Conservation (phyloP, 2,797 vertebrate genomes). For the Cercopithecus neglectus region DNA sequence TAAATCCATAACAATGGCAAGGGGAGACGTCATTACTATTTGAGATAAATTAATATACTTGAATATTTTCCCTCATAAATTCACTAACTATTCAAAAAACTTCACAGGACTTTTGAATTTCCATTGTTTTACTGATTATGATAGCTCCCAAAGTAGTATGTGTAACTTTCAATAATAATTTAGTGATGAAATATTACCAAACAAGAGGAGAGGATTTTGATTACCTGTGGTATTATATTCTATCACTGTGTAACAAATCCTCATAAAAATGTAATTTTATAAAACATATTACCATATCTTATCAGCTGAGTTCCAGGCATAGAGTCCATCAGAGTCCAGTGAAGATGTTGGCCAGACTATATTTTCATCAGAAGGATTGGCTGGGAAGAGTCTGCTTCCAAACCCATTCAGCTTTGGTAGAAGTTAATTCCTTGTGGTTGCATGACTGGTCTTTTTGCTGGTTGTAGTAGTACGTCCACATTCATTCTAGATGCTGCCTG, state of each 20-base stretch:
- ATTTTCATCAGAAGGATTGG: background rate
- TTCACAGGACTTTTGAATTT: background rate
- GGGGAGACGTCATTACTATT: background rate
- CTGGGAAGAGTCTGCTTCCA: background rate
- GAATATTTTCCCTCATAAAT: background rate
- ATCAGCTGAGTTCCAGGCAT: too few relatives aligned
- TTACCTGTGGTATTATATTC: background rate
- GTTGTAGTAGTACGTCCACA: background rate
- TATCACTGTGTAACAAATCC: background rate
- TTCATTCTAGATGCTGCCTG: background rate
- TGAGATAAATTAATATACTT: background rate
- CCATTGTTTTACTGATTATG: background rate
- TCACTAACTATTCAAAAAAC: background rate
- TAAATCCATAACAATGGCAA: background rate
- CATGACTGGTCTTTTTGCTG: background rate
- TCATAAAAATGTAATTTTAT: background rate
- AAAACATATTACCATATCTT: background rate
- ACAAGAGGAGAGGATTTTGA: slow-evolving; percentile 31
- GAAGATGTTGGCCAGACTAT: fast-evolving
- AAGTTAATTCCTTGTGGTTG: background rate
- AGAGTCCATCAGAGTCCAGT: background rate
- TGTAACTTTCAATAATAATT: slow-evolving; percentile 12
- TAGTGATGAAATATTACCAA: background rate
- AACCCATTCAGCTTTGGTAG: background rate
- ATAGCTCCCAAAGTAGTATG: background rate